These are phyloP conservation scores for Beris morrisii DNA, from an alignment of 2,888 invertebrate species.

Conservation along the genomic window DNA sequence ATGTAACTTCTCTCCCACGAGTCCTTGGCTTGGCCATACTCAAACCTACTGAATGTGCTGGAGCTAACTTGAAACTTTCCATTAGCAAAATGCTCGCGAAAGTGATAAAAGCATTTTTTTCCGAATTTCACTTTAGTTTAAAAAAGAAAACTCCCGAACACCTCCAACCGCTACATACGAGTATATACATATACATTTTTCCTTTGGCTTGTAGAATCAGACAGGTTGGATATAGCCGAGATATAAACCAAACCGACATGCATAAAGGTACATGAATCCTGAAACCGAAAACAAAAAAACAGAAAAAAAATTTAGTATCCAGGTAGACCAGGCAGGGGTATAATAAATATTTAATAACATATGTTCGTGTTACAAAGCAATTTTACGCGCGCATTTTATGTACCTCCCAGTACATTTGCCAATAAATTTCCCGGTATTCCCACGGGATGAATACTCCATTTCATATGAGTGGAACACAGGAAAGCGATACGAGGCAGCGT, in stretches of 20 bases:
- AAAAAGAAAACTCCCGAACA: no score
- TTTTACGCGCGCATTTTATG: conserved; percentile 43
- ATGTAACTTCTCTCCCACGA: no score
- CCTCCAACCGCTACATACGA: no score
- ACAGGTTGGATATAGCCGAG: neutral
- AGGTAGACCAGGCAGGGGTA: conserved; percentile 38
- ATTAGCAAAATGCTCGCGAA: neutral
- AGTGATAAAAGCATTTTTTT: conserved; percentile 1
- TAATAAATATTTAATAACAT: conserved; percentile 44
- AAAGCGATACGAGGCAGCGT: neutral
- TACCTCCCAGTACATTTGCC: conserved; percentile 8
- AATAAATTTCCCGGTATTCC: conserved; percentile 24
- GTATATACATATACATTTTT: no score
- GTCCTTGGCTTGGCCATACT: no score
- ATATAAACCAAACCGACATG: neutral
- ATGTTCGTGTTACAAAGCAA: conserved; percentile 43
- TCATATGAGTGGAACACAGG: conserved; percentile 8
- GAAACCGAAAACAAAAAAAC: neutral
- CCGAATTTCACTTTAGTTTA: no score
- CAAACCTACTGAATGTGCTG: neutral
- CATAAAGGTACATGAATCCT: neutral
- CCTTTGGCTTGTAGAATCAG: neutral
- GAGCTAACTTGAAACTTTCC: neutral
- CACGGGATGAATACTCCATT: conserved; percentile 26
- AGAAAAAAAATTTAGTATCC: conserved; percentile 9